A percentile compares a stretch with the other conserved stretches of the same genome.
Conservation (phyloP, 2,113 vertebrate genomes). For the Cavia aperea region DNA sequence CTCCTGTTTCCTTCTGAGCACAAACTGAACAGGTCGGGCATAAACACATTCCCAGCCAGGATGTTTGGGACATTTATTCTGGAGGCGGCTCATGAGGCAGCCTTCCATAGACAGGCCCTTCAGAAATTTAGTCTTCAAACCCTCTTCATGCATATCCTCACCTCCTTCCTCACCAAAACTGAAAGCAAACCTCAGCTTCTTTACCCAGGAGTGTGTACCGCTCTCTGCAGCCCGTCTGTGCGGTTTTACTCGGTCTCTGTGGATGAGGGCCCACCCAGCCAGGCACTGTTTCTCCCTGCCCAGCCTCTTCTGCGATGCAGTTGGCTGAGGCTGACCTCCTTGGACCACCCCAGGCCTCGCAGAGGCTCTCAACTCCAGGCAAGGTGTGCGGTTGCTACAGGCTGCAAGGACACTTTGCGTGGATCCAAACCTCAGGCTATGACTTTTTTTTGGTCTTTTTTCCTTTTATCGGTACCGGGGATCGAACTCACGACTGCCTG, state of each 20-base stretch:
- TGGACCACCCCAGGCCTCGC: not conserved
- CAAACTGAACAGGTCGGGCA: not conserved
- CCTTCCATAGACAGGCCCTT: not conserved
- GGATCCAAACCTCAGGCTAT: not conserved
- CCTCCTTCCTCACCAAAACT: not conserved
- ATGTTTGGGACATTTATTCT: not conserved
- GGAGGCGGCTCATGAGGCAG: not conserved
- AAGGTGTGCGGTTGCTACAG: rapidly evolving
- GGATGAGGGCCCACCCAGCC: not conserved
- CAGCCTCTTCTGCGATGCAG: rapidly evolving
- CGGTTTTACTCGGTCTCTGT: not conserved
- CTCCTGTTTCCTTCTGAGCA: not conserved
- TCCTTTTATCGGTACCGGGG: too few species aligned
- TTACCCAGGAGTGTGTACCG: slow-evolving; percentile 33
- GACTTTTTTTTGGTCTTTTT: not conserved
- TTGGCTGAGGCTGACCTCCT: not conserved
- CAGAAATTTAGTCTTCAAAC: not conserved
- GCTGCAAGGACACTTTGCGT: not conserved
- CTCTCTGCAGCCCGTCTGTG: not conserved
- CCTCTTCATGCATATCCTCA: not conserved
- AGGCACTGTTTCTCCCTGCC: not conserved
- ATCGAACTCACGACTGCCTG: too few species aligned
- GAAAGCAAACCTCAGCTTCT: not conserved
- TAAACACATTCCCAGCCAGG: not conserved
- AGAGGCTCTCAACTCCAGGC: not conserved